Base-by-base conservation (phyloP, 2,888 invertebrate genomes). In the Dexiosoma caninum region DNA sequence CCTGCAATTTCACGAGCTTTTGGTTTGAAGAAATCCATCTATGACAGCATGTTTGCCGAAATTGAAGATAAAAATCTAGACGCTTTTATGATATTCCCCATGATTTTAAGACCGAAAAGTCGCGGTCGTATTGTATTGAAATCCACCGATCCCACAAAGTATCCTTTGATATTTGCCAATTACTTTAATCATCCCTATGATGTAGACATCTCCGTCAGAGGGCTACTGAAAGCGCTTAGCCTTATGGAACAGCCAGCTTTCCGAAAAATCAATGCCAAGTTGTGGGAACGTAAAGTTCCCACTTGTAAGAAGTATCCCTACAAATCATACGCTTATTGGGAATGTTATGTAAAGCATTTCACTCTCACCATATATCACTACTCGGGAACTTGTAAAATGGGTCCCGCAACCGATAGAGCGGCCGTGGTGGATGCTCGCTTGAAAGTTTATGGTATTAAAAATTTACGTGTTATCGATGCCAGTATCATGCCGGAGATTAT, bases 91-190 rank as follows among this genome's bases (percentile, higher is more conserved):
- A 91, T 93, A 57, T 92, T 93, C 66, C 93, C 93, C 1, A 92
- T 93, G 91, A 87, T 94, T 1, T 85, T 95, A 89, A 91, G 94
- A 59, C 94, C 95, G 0, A 93, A 92, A 85, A 94, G 94, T 32
- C 91, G 92, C n/a, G 95, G 95, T 0, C 90, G 91, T 71, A 88
- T 96, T 14, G 92, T 92, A 85, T 90, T 96, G 12, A 92, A 91
- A 84, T 92, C 93, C 60, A 92, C 87, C 0, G 92, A 95, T 87
- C 95, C 94, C 0, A 91, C 91, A 19, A 92, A 93, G 21, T 91
- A 93, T 84, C 95, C 95, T 0, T 87, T 92, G 46, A 92, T 95
- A 75, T 92, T 93, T 82, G 92, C 95, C 2, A 95, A 95, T 85
- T 95, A 95, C 86, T 91, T 94, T 70, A 90, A 92, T 8, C 91